Evolutionary conservation across 2,888 invertebrate species (phyloP).

Genomic region (Antheraea yamamai): DNA sequence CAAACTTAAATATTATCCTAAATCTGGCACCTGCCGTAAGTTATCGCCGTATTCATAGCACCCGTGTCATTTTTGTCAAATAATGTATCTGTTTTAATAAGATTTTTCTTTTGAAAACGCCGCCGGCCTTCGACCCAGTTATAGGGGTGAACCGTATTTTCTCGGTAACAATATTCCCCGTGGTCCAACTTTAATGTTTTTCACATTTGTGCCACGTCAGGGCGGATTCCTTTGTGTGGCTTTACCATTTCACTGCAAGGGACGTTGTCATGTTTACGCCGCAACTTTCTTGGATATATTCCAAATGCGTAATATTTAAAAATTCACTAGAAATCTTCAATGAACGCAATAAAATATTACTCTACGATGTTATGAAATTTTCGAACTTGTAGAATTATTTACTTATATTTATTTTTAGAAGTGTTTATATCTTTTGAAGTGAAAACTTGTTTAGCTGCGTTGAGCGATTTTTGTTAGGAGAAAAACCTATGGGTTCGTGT

Average conservation of each 20-base stretch:
- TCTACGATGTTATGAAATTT: conserved; percentile 22
- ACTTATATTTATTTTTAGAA: not conserved
- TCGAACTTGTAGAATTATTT: not conserved
- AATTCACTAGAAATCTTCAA: conserved; percentile 54
- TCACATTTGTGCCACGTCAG: conserved; percentile 33
- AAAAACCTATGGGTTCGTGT: too few species aligned
- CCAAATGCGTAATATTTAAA: conserved; percentile 56
- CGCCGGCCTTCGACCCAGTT: conserved; percentile 18
- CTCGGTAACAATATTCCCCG: conserved; percentile 27
- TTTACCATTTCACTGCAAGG: conserved; percentile 52
- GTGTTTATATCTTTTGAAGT: not conserved
- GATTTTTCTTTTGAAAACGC: conserved; percentile 19
- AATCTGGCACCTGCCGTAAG: not conserved
- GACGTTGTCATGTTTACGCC: conserved; percentile 61
- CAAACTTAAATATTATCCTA: not conserved
- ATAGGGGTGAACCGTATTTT: conserved; percentile 14
- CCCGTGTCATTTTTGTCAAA: conserved; percentile 10
- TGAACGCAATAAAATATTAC: conserved; percentile 51
- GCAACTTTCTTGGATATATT: conserved; percentile 67
- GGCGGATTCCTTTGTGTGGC: conserved; percentile 33
- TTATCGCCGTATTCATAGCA: not conserved
- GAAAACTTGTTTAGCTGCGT: too few species aligned
- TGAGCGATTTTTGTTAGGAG: too few species aligned
- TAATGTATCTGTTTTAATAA: conserved; percentile 13
- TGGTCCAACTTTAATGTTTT: conserved; percentile 46